Evolutionary conservation across 1,140 invertebrate species (phyloP).

Genomic region (Ceratoteleas bidentatus): DNA sequence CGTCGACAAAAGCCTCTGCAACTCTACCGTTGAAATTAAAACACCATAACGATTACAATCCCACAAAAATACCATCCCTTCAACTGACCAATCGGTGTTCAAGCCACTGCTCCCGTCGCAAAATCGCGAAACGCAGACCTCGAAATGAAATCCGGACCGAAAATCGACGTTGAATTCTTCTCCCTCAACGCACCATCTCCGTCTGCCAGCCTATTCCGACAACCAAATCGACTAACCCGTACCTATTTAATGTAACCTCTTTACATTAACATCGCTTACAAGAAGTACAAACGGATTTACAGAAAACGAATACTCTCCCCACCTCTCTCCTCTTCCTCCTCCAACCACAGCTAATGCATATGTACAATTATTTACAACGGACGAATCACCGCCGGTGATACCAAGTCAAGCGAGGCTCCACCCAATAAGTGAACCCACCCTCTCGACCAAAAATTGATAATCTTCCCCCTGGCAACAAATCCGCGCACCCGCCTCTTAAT

Average conservation of each 20-base stretch:
- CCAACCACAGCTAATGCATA: conserved; percentile 67
- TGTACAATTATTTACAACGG: conserved; percentile 78
- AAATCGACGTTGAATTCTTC: conserved; percentile 13
- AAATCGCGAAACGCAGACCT: too few species aligned
- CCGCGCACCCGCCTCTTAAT: too few species aligned
- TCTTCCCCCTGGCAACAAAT: too few species aligned
- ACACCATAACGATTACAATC: too few species aligned
- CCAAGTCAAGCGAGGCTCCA: too few species aligned
- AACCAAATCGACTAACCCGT: conserved; percentile 50
- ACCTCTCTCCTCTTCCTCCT: conserved; percentile 10
- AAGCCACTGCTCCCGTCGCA: too few species aligned
- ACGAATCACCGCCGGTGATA: conserved; percentile 35
- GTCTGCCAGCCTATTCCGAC: conserved; percentile 18
- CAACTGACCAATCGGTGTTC: too few species aligned
- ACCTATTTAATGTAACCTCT: conserved; percentile 65
- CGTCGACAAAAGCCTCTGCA: too few species aligned
- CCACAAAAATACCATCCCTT: too few species aligned
- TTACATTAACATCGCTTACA: conserved; percentile 73
- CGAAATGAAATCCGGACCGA: conserved; percentile 4
- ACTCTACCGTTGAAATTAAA: too few species aligned
- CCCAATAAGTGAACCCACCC: too few species aligned
- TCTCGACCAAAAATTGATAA: too few species aligned
- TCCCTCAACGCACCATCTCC: conserved; percentile 43
- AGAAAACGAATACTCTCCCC: conserved; percentile 74
- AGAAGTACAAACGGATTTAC: conserved; percentile 80